A percentile compares a stretch with the other conserved stretches of the same genome.
These are phyloP conservation scores for Patella caerulea DNA, from an alignment of 2,888 invertebrate species.

Conservation along the genomic window DNA sequence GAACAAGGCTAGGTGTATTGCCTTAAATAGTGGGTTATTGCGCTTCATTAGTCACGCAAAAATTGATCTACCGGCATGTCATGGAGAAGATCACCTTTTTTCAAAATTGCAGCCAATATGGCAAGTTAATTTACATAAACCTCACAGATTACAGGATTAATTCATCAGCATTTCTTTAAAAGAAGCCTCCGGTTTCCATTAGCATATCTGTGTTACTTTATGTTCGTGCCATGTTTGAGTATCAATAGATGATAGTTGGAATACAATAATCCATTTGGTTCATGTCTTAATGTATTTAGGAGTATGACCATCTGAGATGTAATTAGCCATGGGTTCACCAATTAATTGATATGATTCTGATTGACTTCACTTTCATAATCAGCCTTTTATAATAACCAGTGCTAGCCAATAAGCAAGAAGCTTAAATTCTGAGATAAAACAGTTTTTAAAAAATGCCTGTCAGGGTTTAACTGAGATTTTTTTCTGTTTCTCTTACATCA, in stretches of 20 bases:
- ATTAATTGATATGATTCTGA: background rate
- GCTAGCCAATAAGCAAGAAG: no score
- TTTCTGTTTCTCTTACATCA: no score
- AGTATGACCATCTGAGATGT: background rate
- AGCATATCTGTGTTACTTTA: slow-evolving; percentile 3
- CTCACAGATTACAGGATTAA: slow-evolving; percentile 7
- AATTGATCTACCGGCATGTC: slow-evolving; percentile 8
- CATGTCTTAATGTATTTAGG: slow-evolving; percentile 9
- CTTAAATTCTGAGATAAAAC: no score
- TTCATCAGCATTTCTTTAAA: slow-evolving; percentile 7
- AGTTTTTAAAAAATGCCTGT: no score
- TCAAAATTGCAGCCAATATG: slow-evolving; percentile 1
- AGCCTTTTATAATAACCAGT: no score
- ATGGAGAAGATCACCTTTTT: slow-evolving; percentile 3
- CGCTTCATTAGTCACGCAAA: slow-evolving; percentile 9
- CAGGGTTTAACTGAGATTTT: no score
- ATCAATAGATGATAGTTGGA: background rate
- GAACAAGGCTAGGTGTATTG: slow-evolving; percentile 7
- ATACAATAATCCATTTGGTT: slow-evolving; percentile 8
- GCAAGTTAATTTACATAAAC: slow-evolving; percentile 7
- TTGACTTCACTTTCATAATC: no score
- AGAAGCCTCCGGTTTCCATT: background rate
- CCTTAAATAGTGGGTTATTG: slow-evolving; percentile 5
- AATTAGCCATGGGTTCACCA: slow-evolving; percentile 1
- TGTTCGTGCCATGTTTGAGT: background rate